Evolutionary conservation across 2,113 vertebrate species (phyloP), one percentile per base, ranked within the genome.

Genomic region (Talpa occidentalis): DNA sequence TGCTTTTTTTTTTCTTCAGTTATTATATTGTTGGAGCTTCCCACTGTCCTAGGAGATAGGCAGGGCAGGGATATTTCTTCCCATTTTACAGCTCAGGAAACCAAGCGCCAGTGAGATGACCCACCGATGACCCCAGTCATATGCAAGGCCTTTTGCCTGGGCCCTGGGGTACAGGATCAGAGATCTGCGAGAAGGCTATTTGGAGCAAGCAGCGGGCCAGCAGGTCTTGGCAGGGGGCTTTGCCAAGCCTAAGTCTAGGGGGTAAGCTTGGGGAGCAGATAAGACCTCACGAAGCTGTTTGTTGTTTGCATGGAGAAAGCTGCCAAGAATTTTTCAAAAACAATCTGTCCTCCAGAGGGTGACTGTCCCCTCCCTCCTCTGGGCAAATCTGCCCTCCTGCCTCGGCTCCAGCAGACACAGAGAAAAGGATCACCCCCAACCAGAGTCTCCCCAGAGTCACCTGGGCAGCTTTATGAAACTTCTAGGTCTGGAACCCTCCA

Each of bases 251-350:
- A 59, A 89, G 86, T 86, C 93, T 89, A 76, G 37, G 66, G 83
- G 91, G 7, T 59, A 0, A 0, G 80, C 78, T n/a, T 56, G 56
- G 82, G 52, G 73, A 95, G 88, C 81, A 79, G 96, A 95, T 96
- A 96, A 96, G 62, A 94, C 84, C 73, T 37, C 76, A 62, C 14
- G 17, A 52, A 82, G 90, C 88, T 81, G 90, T 89, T 88, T 95
- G 94, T 92, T 88, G 89, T 93, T 94, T 89, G 85, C 26, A 4
- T 32, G 77, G 86, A 91, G 60, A 67, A 86, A 35, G 28, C 59
- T 89, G 95, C 94, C 96, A 92, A 85, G 22, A 22, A 24, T 6
- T 94, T 94, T 97, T 89, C 79, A 83, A 84, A 95, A 96, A 85
- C 88, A 80, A 72, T 70, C 88, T 47, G 40, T 74, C n/a, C 88